These are phyloP conservation scores for Antitype chi DNA, from an alignment of 2,888 invertebrate genomes.

Conservation along the genomic window DNA sequence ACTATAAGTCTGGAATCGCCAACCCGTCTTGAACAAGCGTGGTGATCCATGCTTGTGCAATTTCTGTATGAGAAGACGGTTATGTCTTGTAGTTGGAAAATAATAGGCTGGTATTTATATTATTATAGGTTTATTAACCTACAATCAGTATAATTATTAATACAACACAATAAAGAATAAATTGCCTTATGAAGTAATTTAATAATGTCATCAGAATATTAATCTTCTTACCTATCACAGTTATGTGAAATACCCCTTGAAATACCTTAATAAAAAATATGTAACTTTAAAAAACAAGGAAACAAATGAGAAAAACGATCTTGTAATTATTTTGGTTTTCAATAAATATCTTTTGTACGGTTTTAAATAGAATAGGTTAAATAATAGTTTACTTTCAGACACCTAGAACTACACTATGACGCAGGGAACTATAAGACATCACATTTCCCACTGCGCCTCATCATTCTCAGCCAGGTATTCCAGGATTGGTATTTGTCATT, in stretches of 20 bases:
- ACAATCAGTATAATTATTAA: neutral
- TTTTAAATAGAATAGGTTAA: neutral
- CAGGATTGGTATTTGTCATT: conserved; percentile 11
- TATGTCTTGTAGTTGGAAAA: neutral
- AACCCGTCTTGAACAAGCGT: too few species aligned
- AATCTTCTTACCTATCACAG: conserved; percentile 54
- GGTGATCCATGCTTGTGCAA: too few species aligned
- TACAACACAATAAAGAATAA: neutral
- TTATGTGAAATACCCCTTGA: conserved; percentile 27
- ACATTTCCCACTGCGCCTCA: too few species aligned
- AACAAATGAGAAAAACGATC: neutral
- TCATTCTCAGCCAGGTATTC: neutral
- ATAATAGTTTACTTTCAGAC: neutral
- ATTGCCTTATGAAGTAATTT: conserved; percentile 17
- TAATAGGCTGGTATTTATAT: conserved; percentile 3
- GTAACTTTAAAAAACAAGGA: neutral
- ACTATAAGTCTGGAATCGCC: too few species aligned
- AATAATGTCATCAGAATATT: conserved; percentile 28
- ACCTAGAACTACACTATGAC: neutral
- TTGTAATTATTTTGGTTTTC: neutral
- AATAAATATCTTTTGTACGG: neutral
- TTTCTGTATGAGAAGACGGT: neutral
- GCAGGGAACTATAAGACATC: neutral
- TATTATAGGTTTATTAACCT: neutral
- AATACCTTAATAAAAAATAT: neutral